phyloP scores from a whole-genome alignment of 1,140 invertebrate species.

The Sycophaga agraensis region DNA sequence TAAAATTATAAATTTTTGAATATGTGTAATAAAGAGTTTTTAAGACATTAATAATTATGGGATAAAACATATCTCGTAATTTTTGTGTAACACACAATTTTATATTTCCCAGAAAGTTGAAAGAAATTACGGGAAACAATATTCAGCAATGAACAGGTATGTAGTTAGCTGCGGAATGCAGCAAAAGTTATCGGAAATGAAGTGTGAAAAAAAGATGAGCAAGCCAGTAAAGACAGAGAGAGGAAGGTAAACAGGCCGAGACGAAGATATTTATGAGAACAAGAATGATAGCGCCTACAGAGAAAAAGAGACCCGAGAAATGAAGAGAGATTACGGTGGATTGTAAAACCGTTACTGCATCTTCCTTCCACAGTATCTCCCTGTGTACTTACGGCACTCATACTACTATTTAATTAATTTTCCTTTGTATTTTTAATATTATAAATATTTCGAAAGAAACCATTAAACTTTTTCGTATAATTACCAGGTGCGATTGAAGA shows the following conservation, averaged over 20 bases:
- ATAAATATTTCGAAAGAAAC: too few relatives aligned
- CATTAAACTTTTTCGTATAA: too few relatives aligned
- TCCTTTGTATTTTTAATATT: neutral
- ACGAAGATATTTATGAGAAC: conserved; percentile 16
- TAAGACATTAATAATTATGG: too few relatives aligned
- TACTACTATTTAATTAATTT: too few relatives aligned
- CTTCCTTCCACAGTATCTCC: conserved; percentile 34
- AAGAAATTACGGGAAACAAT: neutral
- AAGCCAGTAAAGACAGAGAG: neutral
- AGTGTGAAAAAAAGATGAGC: neutral
- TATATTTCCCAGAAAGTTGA: neutral
- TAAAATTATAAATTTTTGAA: too few relatives aligned
- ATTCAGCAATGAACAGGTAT: conserved; percentile 1
- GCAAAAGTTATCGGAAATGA: conserved; percentile 6
- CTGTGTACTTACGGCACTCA: too few relatives aligned
- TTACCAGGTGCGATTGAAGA: conserved; percentile 23
- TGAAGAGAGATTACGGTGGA: conserved; percentile 29
- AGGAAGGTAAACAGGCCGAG: neutral
- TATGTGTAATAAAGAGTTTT: too few relatives aligned
- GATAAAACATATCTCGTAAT: too few relatives aligned
- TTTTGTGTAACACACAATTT: too few relatives aligned
- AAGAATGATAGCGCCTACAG: conserved; percentile 4
- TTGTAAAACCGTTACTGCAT: conserved; percentile 40
- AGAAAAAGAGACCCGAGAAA: neutral
- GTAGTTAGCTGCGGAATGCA: conserved; percentile 14